phyloP scores from a whole-genome alignment of 2,888 invertebrate species.

The Colostygia pectinataria region DNA sequence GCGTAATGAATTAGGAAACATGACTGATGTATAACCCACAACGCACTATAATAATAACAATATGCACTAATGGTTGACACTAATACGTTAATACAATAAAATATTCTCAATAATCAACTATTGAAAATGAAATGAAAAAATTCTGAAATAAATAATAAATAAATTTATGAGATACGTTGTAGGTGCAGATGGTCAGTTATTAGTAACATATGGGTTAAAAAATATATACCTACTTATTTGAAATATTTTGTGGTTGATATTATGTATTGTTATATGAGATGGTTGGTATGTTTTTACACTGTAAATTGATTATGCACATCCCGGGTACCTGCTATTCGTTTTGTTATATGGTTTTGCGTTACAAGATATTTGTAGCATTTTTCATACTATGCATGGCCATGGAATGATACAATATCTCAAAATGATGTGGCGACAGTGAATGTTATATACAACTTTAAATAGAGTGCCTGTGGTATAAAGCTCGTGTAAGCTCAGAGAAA shows the following conservation, averaged over 20 bases:
- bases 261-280: conserved; percentile 42
- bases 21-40: conserved; percentile 74
- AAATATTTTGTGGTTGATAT: conserved; percentile 45
- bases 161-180: conserved; percentile 12
- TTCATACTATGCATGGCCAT: conserved; percentile 74
- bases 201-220: conserved; percentile 60
- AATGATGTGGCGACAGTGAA: conserved; percentile 36
- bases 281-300: conserved; percentile 56
- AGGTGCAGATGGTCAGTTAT: conserved; percentile 53
- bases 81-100: conserved; percentile 44
- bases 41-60: conserved; percentile 61
- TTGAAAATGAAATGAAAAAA: conserved; percentile 26
- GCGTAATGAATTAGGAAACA: background rate
- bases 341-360: conserved; percentile 62
- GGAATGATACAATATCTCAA: conserved; percentile 60
- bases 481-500: conserved; percentile 39
- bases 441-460: conserved; percentile 48
- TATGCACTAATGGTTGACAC: conserved; percentile 73
- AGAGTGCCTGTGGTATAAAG: conserved; percentile 34
- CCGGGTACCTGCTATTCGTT: conserved; percentile 63
- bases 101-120: conserved; percentile 32
- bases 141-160: conserved; percentile 6
- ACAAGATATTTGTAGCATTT: conserved; percentile 59
- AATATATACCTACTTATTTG: conserved; percentile 36
- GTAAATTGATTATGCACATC: conserved; percentile 72